Evolutionary conservation across 2,888 invertebrate species (phyloP).

Genomic region (Agriopis marginaria): DNA sequence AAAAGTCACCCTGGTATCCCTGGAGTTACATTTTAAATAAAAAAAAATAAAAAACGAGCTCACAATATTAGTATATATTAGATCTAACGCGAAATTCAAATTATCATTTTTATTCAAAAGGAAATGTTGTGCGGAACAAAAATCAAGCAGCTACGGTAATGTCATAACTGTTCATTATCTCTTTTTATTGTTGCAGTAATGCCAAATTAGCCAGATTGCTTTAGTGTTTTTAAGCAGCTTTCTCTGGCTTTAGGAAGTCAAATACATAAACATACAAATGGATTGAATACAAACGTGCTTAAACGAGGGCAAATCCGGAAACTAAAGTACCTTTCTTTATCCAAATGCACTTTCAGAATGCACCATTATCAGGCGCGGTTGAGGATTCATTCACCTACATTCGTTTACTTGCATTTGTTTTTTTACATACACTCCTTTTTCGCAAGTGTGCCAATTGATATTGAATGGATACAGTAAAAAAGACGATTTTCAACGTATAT

Average conservation of each 20-base stretch:
- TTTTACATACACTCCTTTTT: not conserved
- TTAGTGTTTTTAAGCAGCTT: not conserved
- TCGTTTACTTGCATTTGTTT: not conserved
- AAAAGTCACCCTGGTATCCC: no score
- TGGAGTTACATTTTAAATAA: no score
- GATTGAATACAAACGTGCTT: constrained; percentile 30
- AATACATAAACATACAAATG: constrained; percentile 22
- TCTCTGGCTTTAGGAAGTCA: constrained; percentile 1
- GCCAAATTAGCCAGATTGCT: not conserved
- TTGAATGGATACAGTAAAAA: no score
- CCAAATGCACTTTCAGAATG: constrained; percentile 15
- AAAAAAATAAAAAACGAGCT: no score
- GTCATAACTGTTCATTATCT: no score
- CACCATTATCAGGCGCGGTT: constrained; percentile 7
- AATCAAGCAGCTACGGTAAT: no score
- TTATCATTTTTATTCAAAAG: no score
- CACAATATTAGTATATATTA: no score
- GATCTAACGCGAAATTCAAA: no score
- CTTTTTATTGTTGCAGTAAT: not conserved
- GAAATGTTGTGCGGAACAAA: no score
- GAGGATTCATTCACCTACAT: constrained; percentile 6
- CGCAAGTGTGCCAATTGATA: no score
- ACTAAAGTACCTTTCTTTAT: constrained; percentile 9
- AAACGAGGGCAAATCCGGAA: constrained; percentile 17
- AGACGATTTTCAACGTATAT: no score